phyloP scores from a whole-genome alignment of 2,113 vertebrate species.

The Typhlomys cinereus region DNA sequence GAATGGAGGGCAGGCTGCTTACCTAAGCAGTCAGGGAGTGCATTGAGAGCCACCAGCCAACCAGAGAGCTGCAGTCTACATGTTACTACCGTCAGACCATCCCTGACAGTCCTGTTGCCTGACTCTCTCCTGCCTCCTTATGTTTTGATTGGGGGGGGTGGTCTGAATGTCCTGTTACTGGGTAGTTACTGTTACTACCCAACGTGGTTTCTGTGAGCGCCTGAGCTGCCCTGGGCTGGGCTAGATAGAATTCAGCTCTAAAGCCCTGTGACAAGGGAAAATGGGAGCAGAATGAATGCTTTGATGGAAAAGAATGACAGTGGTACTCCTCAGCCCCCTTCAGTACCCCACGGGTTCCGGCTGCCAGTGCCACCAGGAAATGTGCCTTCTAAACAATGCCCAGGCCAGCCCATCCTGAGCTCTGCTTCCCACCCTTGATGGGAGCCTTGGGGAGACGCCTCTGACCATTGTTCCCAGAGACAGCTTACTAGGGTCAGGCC shows the following conservation, averaged over 20 bases:
- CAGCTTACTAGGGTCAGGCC: constrained; percentile 45
- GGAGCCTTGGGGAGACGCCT: constrained; percentile 26
- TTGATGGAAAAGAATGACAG: constrained; percentile 81
- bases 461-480: constrained; percentile 56
- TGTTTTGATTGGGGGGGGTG: neutral
- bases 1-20: neutral
- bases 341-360: neutral
- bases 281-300: constrained; percentile 70
- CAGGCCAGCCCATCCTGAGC: neutral
- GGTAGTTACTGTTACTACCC: neutral
- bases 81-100: neutral
- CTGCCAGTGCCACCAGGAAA: constrained; percentile 74
- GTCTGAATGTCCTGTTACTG: neutral
- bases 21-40: neutral
- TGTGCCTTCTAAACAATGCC: constrained; percentile 74
- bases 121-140: neutral
- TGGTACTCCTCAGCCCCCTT: constrained; percentile 64
- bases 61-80: neutral
- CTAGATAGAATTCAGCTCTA: neutral
- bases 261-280: neutral
- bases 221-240: neutral
- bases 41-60: neutral
- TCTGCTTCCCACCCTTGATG: constrained; percentile 42
- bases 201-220: neutral
- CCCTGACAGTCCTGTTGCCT: neutral